A percentile compares a stretch with the other conserved stretches of the same genome.
These are phyloP conservation scores for Dicyrtoma fusca DNA, from an alignment of 2,888 invertebrate genomes.

Conservation along the genomic window DNA sequence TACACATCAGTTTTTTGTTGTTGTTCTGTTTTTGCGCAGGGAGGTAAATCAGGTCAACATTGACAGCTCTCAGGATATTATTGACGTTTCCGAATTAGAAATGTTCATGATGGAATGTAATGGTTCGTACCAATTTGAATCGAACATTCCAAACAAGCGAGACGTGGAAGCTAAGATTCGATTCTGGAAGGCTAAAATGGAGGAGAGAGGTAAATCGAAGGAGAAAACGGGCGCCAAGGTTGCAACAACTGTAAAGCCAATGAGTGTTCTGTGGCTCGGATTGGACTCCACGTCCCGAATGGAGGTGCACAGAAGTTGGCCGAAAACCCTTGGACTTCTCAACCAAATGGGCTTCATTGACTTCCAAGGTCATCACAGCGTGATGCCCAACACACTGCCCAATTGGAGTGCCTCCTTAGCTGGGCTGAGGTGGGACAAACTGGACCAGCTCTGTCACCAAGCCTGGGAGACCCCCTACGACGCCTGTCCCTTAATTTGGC, in stretches of 20 bases:
- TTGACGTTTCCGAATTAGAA: background rate
- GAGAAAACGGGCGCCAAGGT: too few relatives aligned
- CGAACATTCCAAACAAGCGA: too few relatives aligned
- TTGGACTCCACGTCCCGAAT: background rate
- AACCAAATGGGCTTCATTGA: background rate
- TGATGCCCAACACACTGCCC: background rate
- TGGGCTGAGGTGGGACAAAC: background rate
- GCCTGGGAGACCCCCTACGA: constrained; percentile 64
- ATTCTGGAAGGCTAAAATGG: too few relatives aligned
- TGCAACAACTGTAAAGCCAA: background rate
- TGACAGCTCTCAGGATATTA: too few relatives aligned
- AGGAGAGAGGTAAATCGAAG: too few relatives aligned
- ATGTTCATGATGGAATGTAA: constrained; percentile 11
- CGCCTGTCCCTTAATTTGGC: constrained; percentile 76
- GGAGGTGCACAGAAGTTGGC: background rate
- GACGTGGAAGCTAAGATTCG: too few relatives aligned
- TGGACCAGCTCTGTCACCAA: background rate
- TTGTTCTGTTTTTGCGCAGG: too few relatives aligned
- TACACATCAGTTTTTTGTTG: too few relatives aligned
- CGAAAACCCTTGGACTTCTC: background rate
- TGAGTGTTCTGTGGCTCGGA: background rate
- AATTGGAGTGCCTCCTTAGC: too few relatives aligned
- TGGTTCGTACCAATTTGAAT: background rate
- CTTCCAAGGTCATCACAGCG: background rate
- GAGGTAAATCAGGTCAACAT: too few relatives aligned